Evolutionary conservation across 2,888 invertebrate species (phyloP), one percentile per base, ranked within the genome.

Genomic region (Spialia ferax): DNA sequence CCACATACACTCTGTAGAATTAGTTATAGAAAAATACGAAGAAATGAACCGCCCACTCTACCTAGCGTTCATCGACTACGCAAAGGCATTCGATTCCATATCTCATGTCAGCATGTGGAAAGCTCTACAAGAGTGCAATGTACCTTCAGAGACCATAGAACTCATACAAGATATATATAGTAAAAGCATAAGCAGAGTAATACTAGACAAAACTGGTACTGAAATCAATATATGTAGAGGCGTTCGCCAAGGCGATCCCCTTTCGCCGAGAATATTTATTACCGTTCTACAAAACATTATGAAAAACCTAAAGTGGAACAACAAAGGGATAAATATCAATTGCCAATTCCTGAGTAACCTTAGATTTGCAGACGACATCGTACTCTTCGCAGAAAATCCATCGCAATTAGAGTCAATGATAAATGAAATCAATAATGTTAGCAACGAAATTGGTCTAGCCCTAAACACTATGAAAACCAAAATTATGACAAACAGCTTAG

Each of bases 191-290:
- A 50, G 50, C 11, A 6, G 18, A 4, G 50, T 50, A 22, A 50
- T 22, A 20, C 50, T 50, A 50, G 11, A 22, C n/a, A 20, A 50
- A n/a, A n/a, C n/a, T n/a, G 50, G 50, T 50, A 2, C 18, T 22
- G 20, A 18, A 22, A 50, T 50, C 5, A 50, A 22, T 3, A 50
- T 50, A 10, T 11, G 20, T 20, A 50, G 50, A 50, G 50, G 50
- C 22, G 50, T 22, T 11, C 20, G 50, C 1, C 50, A 50, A 11
- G 50, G 50, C 4, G 50, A 50, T 11, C 50, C 50, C 1, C 2
- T 50, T 7, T 50, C 50, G 22, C 50, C 50, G 7, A 50, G 20
- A 50, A 18, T 50, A 10, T 50, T 50, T 20, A 50, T 50, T 22
- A 3, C 50, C 8, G 50, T 50, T 6, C 20, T 50, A 1, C 20